Evolutionary conservation across 1,140 invertebrate genomes (phyloP), one percentile per base, ranked within the genome.

Genomic region (Varroa destructor): DNA sequence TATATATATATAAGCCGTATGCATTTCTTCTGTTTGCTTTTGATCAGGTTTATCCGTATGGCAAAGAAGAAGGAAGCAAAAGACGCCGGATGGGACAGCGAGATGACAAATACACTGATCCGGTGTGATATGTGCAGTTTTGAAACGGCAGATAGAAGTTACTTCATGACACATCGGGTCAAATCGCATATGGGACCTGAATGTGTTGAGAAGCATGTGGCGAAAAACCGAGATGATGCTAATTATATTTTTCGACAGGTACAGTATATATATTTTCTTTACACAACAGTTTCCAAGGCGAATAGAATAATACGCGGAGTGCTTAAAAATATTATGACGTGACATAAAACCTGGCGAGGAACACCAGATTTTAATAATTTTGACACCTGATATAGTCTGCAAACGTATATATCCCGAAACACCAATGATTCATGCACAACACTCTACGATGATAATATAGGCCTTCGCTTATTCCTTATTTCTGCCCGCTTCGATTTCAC

Each of bases 211-310:
- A 67, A 67, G 37, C 46, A 67, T 8, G 46, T 67, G 40, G 61
- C 61, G 40, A 67, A 67, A 8, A 46, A 67, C 40, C 14, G 61
- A 10, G 61, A 67, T 40, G 61, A 67, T 14, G 61, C 61, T 14
- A 67, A 67, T 46, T 67, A 67, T 46, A 67, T 67, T 37, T 67
- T 67, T 40, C 61, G 61, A 25, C 61, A 67, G 46, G 61, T 67
- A 58, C 25, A 58, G 12, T 51, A 58, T 42, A 58, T 58, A 36
- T 56, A 56, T 12, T 25, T 25, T 25, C 25, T 25, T 25, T 25
- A 25, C 25, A 25, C 25, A 25, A 25, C 25, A 25, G 25, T 25
- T 25, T 25, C 25, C 25, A 25, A 25, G 25, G 25, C 25, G 25
- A 25, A 25, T 10, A 56, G 10, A n/a, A 56, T 12, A 56, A 56